Evolutionary conservation across 2,888 invertebrate species (phyloP).

Genomic region (Neuroscelio doddi): DNA sequence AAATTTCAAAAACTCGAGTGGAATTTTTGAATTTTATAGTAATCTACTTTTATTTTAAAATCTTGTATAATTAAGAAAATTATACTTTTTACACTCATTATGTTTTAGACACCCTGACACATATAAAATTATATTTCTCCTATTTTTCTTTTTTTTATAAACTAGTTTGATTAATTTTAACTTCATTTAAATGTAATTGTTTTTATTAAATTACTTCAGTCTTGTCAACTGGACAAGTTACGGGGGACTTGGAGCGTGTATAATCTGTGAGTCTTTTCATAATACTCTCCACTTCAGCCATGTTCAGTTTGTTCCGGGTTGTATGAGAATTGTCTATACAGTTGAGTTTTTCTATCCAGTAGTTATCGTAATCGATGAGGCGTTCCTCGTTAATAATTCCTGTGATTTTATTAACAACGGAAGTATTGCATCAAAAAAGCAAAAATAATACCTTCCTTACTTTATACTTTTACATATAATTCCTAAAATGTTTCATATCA

Average conservation of each 20-base stretch:
- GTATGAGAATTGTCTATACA: constrained; percentile 55
- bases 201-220: constrained; percentile 30
- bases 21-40: too few species aligned
- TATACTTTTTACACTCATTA: too few species aligned
- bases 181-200: not conserved
- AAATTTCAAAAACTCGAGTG: too few species aligned
- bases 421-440: too few species aligned
- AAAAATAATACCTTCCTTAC: too few species aligned
- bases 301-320: constrained; percentile 46
- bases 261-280: constrained; percentile 46
- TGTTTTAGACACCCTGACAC: too few species aligned
- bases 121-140: too few species aligned
- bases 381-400: constrained; percentile 50
- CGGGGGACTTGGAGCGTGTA: constrained; percentile 13
- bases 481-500: too few species aligned
- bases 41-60: too few species aligned
- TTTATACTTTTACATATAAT: too few species aligned
- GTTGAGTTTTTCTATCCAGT: constrained; percentile 57
- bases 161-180: not conserved
- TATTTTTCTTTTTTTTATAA: too few species aligned
- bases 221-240: constrained; percentile 42
- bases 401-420: constrained; percentile 30
- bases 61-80: too few species aligned
- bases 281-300: constrained; percentile 48
- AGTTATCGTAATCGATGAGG: constrained; percentile 52